Evolutionary conservation across 2,113 vertebrate species (phyloP), one percentile per base, ranked within the genome.

Genomic region (Pungitius pungitius): DNA sequence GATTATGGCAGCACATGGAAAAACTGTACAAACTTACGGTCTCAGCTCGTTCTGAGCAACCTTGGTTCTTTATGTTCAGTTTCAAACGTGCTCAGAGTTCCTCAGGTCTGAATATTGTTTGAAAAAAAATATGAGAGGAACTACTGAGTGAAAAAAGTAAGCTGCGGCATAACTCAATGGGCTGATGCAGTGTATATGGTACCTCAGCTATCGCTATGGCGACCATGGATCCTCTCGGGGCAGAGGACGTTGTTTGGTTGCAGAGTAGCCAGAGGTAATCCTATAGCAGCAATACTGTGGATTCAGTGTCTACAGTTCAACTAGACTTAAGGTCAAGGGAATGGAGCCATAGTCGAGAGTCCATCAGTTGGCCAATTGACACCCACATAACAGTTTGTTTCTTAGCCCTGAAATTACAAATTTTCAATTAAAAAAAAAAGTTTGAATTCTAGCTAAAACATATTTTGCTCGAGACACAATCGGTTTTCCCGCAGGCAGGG

Each of bases 31-130:
- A 68, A 71, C 43, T 22, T 67, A 61, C 87, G 77, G 82, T 75
- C 62, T 73, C 40, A 3, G 52, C 65, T 62, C 67, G 35, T 54
- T 73, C 40, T 59, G 45, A 14, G 18, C 60, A 78, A 54, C 85
- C 86, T 87, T 83, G 83, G 70, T 45, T 56, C 5, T 75, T 83
- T 52, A 35, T 73, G 73, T 81, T 83, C 45, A 69, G 22, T 6
- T 35, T 35, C 33, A 7, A 45, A 49, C 12, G 11, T 14, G 11
- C 26, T 81, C 43, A 33, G 1, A 22, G 59, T 75, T 26, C 60
- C 54, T 79, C 42, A 49, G 18, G 27, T 62, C 10, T 78, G 65
- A 78, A 63, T 78, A 57, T 73, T 6, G 66, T 70, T 77, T 69
- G n/a, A 60, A 77, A 82, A 72, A 57, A 77, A 27, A 60, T 9